These are phyloP conservation scores for Scomber japonicus DNA, from an alignment of 2,113 vertebrate genomes.

Conservation along the genomic window DNA sequence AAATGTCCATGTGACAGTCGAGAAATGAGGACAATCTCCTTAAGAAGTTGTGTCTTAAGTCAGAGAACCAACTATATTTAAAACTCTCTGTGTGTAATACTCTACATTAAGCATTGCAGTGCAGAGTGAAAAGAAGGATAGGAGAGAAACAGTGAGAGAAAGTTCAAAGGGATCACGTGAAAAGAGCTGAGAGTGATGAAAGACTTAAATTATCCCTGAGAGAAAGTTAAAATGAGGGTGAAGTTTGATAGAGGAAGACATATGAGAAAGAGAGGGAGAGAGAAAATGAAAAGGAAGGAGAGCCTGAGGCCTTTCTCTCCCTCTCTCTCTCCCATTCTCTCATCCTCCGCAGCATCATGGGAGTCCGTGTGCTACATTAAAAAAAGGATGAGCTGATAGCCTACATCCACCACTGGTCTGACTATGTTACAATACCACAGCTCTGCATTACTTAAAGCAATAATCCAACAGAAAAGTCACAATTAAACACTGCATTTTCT, in stretches of 20 bases:
- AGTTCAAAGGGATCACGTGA: constrained; percentile 51
- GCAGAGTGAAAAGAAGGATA: neutral
- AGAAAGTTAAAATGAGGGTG: constrained; percentile 67
- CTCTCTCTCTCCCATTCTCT: constrained; percentile 2
- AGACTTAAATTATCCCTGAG: constrained; percentile 47
- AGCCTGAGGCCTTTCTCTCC: constrained; percentile 50
- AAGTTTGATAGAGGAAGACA: constrained; percentile 52
- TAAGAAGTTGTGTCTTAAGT: neutral
- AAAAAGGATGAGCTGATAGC: constrained; percentile 69
- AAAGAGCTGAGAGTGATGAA: constrained; percentile 54
- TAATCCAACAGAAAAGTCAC: neutral
- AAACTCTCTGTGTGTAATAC: neutral
- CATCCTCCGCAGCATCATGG: constrained; percentile 69
- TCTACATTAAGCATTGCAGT: constrained; percentile 4
- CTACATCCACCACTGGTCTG: constrained; percentile 54
- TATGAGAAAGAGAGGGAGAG: constrained; percentile 23
- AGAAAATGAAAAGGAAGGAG: constrained; percentile 10
- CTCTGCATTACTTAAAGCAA: constrained; percentile 6
- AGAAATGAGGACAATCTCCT: neutral
- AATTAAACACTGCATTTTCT: neutral
- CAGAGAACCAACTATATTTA: neutral
- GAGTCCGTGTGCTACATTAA: constrained; percentile 74
- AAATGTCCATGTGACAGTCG: too few species aligned
- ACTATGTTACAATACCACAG: constrained; percentile 17
- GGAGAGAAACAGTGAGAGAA: neutral